Percentiles rank a stretch among this genome's conserved stretches.
Conservation (phyloP, 2,797 vertebrate species). For the Pelobates cultripes region DNA sequence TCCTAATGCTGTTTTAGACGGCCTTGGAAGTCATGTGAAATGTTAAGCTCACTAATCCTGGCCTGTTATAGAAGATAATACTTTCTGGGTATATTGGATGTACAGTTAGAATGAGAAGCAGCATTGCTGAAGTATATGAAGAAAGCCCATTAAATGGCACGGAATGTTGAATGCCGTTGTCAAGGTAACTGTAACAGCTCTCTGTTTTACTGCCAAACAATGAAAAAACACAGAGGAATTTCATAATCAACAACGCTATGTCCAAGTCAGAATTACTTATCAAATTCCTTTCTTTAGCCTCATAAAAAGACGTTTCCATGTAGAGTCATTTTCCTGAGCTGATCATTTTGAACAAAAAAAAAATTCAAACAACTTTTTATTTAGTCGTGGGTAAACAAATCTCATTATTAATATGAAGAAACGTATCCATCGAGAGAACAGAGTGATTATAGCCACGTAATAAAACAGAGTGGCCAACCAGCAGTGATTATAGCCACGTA, state of each 20-base stretch:
- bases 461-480: no score
- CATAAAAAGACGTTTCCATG: no score
- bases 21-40: conserved; percentile 47
- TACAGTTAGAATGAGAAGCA: not conserved
- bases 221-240: not conserved
- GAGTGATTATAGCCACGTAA: no score
- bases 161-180: not conserved
- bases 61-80: conserved; percentile 8
- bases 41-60: conserved; percentile 56
- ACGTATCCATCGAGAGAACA: no score
- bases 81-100: not conserved
- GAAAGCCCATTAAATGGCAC: not conserved
- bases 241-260: not conserved
- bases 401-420: no score
- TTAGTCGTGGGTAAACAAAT: no score
- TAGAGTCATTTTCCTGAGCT: no score
- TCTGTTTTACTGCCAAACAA: not conserved
- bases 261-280: not conserved
- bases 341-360: no score
- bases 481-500: no score
- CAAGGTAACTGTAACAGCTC: not conserved
- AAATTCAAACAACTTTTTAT: no score
- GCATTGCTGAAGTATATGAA: no score
- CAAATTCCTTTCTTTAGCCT: no score
- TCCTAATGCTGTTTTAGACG: conserved; percentile 18